Evolutionary conservation across 2,797 vertebrate species (phyloP), one percentile per base, ranked within the genome.

Genomic region (Bradypodion pumilum): DNA sequence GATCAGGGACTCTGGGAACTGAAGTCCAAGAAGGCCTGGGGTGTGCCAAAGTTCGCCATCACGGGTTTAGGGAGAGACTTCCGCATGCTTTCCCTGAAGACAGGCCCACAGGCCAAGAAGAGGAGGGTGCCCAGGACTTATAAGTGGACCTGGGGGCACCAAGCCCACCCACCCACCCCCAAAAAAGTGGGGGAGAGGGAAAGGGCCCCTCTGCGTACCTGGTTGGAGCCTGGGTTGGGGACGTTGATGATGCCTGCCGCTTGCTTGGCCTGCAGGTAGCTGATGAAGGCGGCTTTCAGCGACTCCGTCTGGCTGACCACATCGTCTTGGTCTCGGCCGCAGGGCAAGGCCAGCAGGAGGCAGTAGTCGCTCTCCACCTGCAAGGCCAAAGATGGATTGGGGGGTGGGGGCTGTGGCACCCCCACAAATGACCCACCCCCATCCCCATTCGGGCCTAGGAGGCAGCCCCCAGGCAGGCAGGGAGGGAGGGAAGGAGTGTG

Each of bases 241-340:
- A 99, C 99, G 4, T 99, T 99, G 95, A 99, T 99, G 94, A 99
- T 99, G 46, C 99, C 98, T 84, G 99, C 99, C 4, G 98, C 98
- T 94, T 99, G 98, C 95, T 99, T 99, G 74, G 98, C 97, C 96
- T 99, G 98, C 93, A 99, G 96, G 94, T 99, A 99, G 49, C 98
- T 99, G 94, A 99, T 99, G 94, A 99, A 99, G 2, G 98, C 98
- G 9, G 97, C 97, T 95, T 98, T 99, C 81, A 99, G 97, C 4
- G 98, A 98, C 94, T 99, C 98, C 0, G 99, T 99, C 96, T 99
- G 99, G 90, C 95, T 97, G 72, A 98, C 97, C 0, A 99, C 98
- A 1, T 99, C 99, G 42, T 99, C 98, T 93, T 99, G 98, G 95
- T 99, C 98, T 62, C 98, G 97, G 83, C 99, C 99, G 68, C 98